Base-by-base conservation (phyloP, 2,113 vertebrate species). In the Neolamprologus sp. region DNA sequence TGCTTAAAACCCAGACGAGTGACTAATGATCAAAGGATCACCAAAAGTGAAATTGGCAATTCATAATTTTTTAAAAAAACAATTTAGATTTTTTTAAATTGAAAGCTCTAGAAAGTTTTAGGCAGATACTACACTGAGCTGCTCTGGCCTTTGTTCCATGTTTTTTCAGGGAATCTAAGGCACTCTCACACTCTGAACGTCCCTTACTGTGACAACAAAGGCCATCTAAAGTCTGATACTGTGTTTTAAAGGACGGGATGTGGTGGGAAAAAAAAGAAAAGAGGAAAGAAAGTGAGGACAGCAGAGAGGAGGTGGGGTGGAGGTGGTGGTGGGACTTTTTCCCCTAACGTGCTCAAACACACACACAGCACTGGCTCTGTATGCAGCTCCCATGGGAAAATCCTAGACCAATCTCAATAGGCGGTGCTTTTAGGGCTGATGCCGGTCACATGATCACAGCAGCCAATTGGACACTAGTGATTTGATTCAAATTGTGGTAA, bases 381-480 rank as follows among this genome's bases (percentile, higher is more conserved):
- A 92, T 88, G 95, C 91, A 88, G 95, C 95, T 97, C 95, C 96
- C 96, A 96, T 97, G 96, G 96, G 96, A 97, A 96, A 96, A 96
- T 95, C 93, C 93, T 91, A 81, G 81, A 91, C 88, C 91, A 94
- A 91, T 92, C 89, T 93, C 83, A 93, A 93, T 93, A 93, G 93
- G 94, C 81, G 87, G 92, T 88, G 63, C 94, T 92, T 92, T 87
- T 84, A 35, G 87, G 82, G 85, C 78, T 58, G 80, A 93, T 92
- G 79, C 79, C 54, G 90, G 95, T 97, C 96, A 97, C 94, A 89
- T 96, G 96, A 92, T 80, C 81, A 7, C 53, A 60, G 58, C 82
- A 91, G 82, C 96, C 96, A 97, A 96, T 97, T 83, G 91, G 84
- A 80, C 28, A 14, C 75, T 14, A 60, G 92, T 93, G 95, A 95